Base-by-base conservation (phyloP, 2,888 invertebrate genomes). In the Lymantria monacha region DNA sequence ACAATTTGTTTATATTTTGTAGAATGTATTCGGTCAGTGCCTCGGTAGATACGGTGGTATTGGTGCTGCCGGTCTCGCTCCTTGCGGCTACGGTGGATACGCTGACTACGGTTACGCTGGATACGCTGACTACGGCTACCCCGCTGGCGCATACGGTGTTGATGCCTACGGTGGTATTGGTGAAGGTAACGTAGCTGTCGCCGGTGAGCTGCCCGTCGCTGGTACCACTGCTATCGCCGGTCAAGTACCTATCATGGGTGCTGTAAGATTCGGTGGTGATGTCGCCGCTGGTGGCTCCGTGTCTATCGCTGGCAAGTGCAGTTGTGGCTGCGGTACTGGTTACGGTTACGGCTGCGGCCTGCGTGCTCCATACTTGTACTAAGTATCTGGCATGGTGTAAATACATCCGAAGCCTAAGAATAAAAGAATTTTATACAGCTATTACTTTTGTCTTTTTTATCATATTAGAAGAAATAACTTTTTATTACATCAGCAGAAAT, bases 151-250 rank as follows among this genome's bases (percentile, higher is more conserved):
- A 22, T 22, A 22, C 11, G 42, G 44, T 37, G 30, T 13, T 9
- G 49, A 42, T 37, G 15, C 49, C 2, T 45, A 56, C 54, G 46
- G 53, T 12, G 52, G 48, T 9, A 40, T 37, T 10, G 59, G 59
- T 46, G 59, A 61, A 52, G 61, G 63, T 41, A 55, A 53, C 37
- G 46, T 59, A 40, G 49, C 52, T 3, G 57, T 57, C 13, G 30
- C 42, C 31, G 63, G 63, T 30, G 53, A 61, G 48, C 50, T 63
- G 41, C 63, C 63, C 31, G 54, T 53, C 12, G 38, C 46, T 10
- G 57, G 62, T n/a, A 45, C 36, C n/a, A 52, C 55, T 14, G 46
- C 49, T 11, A 37, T 60, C 10, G 30, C 50, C 7, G 60, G 62
- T 38, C 58, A 60, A 15, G 52, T 62, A 8, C 62, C 62, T 8